These are phyloP conservation scores for Apostichopus parvimensis DNA, from an alignment of 35 echinoderm and acorn worm genomes.

Conservation along the genomic window DNA sequence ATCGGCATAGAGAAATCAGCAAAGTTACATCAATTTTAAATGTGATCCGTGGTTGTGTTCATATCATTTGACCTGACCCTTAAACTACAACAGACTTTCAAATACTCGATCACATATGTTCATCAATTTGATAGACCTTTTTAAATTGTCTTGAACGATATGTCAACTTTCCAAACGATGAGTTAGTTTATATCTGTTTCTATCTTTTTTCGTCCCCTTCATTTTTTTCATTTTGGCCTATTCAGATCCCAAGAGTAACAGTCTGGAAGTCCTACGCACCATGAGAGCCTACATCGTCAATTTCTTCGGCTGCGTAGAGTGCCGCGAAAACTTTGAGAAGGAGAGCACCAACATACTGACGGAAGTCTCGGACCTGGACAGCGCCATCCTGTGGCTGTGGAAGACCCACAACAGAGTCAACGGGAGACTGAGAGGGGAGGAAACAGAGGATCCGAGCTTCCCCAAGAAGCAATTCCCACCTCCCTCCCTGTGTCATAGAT, in stretches of 20 bases:
- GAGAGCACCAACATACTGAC: constrained; percentile 57
- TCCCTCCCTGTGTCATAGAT: constrained; percentile 45
- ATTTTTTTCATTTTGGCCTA: background rate
- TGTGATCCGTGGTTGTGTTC: too few species aligned
- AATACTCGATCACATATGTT: too few species aligned
- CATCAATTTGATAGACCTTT: too few species aligned
- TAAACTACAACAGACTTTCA: too few species aligned
- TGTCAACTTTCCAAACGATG: too few species aligned
- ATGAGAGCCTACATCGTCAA: constrained; percentile 85
- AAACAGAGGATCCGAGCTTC: constrained; percentile 79
- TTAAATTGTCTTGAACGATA: too few species aligned
- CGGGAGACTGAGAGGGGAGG: constrained; percentile 76
- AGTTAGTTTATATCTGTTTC: too few species aligned
- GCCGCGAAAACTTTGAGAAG: constrained; percentile 86
- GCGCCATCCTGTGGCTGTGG: constrained; percentile 90
- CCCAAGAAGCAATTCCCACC: constrained; percentile 83
- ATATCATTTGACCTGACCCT: too few species aligned
- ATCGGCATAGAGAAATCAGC: too few species aligned
- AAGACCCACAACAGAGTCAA: constrained; percentile 85
- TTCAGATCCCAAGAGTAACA: constrained; percentile 72
- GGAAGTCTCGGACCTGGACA: constrained; percentile 63
- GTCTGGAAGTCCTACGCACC: constrained; percentile 74
- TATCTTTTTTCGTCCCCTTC: too few species aligned
- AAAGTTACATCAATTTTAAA: too few species aligned
- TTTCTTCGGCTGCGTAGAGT: constrained; percentile 88